Percentiles rank a stretch among this genome's conserved stretches.
These are phyloP conservation scores for Heliconius erato DNA, from an alignment of 2,888 invertebrate genomes.

Conservation along the genomic window DNA sequence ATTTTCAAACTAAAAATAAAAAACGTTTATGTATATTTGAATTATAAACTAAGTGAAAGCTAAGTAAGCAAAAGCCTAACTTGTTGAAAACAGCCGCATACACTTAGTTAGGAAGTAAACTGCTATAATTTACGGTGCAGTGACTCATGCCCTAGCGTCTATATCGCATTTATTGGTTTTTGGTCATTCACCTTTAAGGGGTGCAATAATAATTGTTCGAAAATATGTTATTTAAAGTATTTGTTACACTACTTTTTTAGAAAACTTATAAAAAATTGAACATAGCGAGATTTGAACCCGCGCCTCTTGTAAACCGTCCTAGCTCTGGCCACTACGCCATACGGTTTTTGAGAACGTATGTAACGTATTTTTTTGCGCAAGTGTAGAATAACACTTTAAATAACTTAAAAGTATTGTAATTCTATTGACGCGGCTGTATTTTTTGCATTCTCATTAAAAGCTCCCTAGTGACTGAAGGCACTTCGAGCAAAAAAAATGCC, in stretches of 20 bases:
- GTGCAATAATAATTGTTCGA: slow-evolving; percentile 42
- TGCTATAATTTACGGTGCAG: slow-evolving; percentile 57
- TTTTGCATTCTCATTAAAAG: slow-evolving; percentile 34
- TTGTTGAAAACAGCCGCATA: slow-evolving; percentile 48
- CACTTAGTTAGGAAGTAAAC: slow-evolving; percentile 51
- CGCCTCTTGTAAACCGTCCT: too few species aligned
- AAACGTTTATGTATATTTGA: background rate
- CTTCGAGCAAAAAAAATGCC: slow-evolving; percentile 13
- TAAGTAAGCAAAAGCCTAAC: slow-evolving; percentile 5
- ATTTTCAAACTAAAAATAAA: background rate
- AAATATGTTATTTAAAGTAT: background rate
- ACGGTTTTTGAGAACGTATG: too few species aligned
- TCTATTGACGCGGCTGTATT: slow-evolving; percentile 18
- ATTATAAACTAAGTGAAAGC: background rate
- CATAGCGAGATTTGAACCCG: too few species aligned
- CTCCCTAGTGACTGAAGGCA: slow-evolving; percentile 8
- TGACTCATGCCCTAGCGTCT: slow-evolving; percentile 55
- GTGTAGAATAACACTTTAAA: too few species aligned
- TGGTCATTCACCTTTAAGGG: slow-evolving; percentile 58
- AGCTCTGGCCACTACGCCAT: too few species aligned
- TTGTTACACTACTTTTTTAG: too few species aligned
- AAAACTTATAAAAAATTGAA: too few species aligned
- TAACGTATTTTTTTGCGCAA: too few species aligned
- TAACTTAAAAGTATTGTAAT: background rate
- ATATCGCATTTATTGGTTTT: slow-evolving; percentile 56